A percentile compares a stretch with the other conserved stretches of the same genome.
Conservation (phyloP, 2,113 vertebrate species). For the Lamprotornis superbus region DNA sequence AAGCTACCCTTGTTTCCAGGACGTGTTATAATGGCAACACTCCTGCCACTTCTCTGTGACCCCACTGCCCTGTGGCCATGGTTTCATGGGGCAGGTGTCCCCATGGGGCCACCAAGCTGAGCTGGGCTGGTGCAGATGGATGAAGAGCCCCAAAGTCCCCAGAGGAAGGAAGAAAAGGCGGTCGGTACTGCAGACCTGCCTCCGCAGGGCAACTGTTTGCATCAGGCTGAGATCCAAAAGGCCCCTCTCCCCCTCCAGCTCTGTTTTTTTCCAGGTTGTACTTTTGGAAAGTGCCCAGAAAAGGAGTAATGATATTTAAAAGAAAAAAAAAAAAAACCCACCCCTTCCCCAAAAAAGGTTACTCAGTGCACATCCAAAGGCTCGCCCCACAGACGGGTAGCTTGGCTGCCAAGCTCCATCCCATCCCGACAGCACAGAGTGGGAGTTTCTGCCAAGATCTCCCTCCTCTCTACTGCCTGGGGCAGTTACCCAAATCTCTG, state of each 20-base stretch:
- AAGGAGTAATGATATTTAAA: constrained; percentile 29
- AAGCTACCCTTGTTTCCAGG: neutral
- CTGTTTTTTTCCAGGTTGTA: constrained; percentile 36
- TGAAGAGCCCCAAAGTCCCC: neutral
- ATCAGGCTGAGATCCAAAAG: neutral
- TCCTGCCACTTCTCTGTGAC: neutral
- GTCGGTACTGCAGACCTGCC: neutral
- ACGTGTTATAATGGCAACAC: neutral
- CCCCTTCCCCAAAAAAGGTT: constrained; percentile 50
- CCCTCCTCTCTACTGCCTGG: constrained; percentile 64
- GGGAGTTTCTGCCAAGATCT: constrained; percentile 59
- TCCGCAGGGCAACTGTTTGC: neutral
- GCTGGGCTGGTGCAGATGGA: rapidly evolving
- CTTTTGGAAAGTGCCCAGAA: constrained; percentile 29
- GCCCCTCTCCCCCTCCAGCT: neutral
- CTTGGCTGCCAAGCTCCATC: constrained; percentile 42
- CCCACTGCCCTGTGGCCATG: neutral
- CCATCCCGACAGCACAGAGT: constrained; percentile 16
- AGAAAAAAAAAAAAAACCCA: neutral
- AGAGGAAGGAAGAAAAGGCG: rapidly evolving
- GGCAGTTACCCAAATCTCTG: constrained; percentile 69
- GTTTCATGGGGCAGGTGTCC: neutral
- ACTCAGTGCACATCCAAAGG: constrained; percentile 15
- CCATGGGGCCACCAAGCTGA: neutral
- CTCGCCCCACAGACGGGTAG: constrained; percentile 51